These are phyloP conservation scores for Cyclophora albipunctata DNA, from an alignment of 2,888 invertebrate species.

Conservation along the genomic window DNA sequence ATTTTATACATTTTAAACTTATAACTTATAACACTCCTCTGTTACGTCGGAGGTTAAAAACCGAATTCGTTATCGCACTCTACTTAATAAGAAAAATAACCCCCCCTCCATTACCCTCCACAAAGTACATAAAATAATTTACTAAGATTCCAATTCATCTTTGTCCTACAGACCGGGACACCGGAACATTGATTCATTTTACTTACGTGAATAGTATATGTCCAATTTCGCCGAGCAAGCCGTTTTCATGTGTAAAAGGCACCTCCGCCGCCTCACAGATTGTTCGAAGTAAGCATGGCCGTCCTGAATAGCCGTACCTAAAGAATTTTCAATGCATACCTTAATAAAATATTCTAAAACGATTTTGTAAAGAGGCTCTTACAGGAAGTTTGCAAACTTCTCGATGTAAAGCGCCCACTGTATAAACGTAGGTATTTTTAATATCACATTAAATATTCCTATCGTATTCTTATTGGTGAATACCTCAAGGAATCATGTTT, in stretches of 20 bases:
- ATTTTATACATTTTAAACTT: no score
- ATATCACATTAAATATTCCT: neutral
- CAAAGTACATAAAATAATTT: no score
- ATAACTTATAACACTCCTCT: no score
- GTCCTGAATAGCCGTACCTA: slow-evolving; percentile 79
- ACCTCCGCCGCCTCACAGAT: slow-evolving; percentile 85
- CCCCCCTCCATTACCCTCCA: no score
- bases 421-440: slow-evolving; percentile 2
- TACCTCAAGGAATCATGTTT: no score
- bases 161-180: no score
- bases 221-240: slow-evolving; percentile 83
- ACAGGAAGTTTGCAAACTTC: slow-evolving; percentile 14
- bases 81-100: no score
- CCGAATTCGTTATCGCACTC: no score
- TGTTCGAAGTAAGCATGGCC: slow-evolving; percentile 81
- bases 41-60: no score
- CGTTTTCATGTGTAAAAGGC: slow-evolving; percentile 80
- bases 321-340: slow-evolving; percentile 34
- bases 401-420: slow-evolving; percentile 1
- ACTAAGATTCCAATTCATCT: no score
- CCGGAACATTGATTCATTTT: slow-evolving; percentile 28
- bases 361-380: slow-evolving; percentile 23
- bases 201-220: slow-evolving; percentile 85
- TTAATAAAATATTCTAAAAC: slow-evolving; percentile 34
- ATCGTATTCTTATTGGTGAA: no score